Evolutionary conservation across 2,113 vertebrate genomes (phyloP).

Genomic region (Polypterus bichir): DNA sequence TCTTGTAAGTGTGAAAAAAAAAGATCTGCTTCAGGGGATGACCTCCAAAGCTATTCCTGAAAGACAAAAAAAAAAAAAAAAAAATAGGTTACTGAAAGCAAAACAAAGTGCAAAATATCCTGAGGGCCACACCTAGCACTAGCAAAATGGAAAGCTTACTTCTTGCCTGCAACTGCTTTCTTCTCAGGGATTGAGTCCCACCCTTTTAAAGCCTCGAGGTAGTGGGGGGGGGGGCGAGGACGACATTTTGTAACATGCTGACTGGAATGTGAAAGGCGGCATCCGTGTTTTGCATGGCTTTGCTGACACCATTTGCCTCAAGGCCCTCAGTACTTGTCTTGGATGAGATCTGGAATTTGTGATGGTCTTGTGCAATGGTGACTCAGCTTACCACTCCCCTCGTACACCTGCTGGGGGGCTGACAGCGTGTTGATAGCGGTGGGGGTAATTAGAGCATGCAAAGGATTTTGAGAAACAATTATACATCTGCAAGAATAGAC

Average conservation of each 20-base stretch:
- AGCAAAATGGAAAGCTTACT: not conserved
- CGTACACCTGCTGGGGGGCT: too few relatives aligned
- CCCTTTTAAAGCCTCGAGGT: not conserved
- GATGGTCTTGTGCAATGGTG: not conserved
- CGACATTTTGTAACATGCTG: too few relatives aligned
- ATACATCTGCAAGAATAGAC: too few relatives aligned
- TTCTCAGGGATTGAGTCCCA: not conserved
- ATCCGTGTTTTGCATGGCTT: constrained; percentile 1
- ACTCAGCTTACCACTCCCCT: not conserved
- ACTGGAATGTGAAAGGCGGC: constrained; percentile 1
- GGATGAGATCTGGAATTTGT: not conserved
- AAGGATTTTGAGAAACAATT: too few relatives aligned
- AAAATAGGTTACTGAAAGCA: not conserved
- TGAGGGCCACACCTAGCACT: not conserved
- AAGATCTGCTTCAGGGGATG: not conserved
- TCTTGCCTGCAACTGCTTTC: too few relatives aligned
- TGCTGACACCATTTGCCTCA: not conserved
- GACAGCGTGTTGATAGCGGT: too few relatives aligned
- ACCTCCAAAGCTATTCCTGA: not conserved
- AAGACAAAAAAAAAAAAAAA: not conserved
- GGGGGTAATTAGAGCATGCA: too few relatives aligned
- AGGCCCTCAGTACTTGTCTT: not conserved
- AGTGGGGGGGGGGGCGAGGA: not conserved
- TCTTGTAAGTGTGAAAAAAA: not conserved
- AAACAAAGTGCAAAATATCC: not conserved